Percentiles rank a stretch among this genome's conserved stretches.
These are phyloP conservation scores for Phrixothrix hirtus DNA, from an alignment of 2,888 invertebrate species.

Conservation along the genomic window DNA sequence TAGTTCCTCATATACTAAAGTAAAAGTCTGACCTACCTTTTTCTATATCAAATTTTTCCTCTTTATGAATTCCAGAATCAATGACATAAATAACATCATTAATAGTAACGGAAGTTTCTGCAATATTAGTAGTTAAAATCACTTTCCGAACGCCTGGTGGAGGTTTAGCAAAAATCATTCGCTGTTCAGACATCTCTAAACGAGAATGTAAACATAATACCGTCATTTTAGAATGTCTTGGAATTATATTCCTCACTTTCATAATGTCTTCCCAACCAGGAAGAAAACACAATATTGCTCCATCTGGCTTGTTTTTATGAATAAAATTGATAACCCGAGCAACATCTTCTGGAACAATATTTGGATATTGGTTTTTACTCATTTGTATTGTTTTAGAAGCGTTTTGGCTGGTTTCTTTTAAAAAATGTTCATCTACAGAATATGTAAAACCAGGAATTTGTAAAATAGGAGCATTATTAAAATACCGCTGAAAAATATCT, in stretches of 20 bases:
- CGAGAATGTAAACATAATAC: slow-evolving; percentile 56
- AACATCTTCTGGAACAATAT: slow-evolving; percentile 59
- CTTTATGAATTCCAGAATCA: slow-evolving; percentile 67
- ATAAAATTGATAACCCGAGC: slow-evolving; percentile 60
- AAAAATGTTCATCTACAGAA: slow-evolving; percentile 63
- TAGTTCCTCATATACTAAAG: not conserved
- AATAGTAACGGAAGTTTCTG: slow-evolving; percentile 75
- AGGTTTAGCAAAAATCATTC: slow-evolving; percentile 60
- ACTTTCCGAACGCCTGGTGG: slow-evolving; percentile 64
- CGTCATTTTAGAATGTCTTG: slow-evolving; percentile 44
- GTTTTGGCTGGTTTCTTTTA: slow-evolving; percentile 59
- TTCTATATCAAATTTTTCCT: slow-evolving; percentile 59
- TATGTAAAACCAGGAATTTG: slow-evolving; percentile 60
- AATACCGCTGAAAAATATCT: slow-evolving; percentile 63
- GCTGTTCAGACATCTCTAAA: slow-evolving; percentile 63
- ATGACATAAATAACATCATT: slow-evolving; percentile 71
- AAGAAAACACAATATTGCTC: slow-evolving; percentile 74
- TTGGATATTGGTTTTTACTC: slow-evolving; percentile 51
- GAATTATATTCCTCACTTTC: slow-evolving; percentile 58
- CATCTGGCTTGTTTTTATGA: slow-evolving; percentile 62
- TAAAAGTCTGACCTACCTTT: slow-evolving; percentile 49
- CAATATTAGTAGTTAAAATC: slow-evolving; percentile 71
- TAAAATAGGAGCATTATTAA: slow-evolving; percentile 51
- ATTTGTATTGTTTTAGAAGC: slow-evolving; percentile 51
- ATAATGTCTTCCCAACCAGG: slow-evolving; percentile 77